Evolutionary conservation across 64 coral and sea anemone species (phyloP), one percentile per base, ranked within the genome.

Genomic region (Actinia tenebrosa): DNA sequence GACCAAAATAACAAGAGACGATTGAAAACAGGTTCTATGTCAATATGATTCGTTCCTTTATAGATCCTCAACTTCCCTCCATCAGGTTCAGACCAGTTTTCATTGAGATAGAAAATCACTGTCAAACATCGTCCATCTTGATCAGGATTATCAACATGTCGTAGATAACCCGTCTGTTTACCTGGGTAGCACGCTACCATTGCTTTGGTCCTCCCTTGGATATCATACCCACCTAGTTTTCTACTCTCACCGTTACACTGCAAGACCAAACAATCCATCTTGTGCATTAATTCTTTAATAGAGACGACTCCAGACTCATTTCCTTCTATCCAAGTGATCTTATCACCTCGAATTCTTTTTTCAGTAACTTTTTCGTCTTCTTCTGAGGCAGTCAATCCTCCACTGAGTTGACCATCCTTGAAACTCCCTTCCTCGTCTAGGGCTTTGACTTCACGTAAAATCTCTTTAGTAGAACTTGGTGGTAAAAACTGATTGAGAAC

Each of bases 1-100:
- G 96, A 95, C 96, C 96, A 98, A 86, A 98, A 98, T 75, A 98
- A 18, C 16, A 98, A 71, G n/a, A 98, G 68, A 72, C 96, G 83
- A 43, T 98, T 94, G 52, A 92, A 91, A 16, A 95, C 7, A 44
- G 96, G 96, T 86, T 98, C 90, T 13, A 98, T 77, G 88, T 98
- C 96, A 60, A 92, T 69, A 59, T 88, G 45, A 26, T 25, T 53
- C 14, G 78, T 60, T 50, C 86, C 87, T 83, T 84, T 80, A 42
- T 86, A 91, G 80, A 93, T 98, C 84, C 92, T 90, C 3, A 98
- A 63, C 52, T 93, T 91, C 19, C 92, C 95, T 7, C 92, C 95
- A 42, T 86, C 72, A 18, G 50, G 59, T 80, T 93, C 89, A 27
- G 60, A 80, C 95, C 95, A 98, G 44, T 92, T 86, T 84, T 95